Evolutionary conservation across 1,140 invertebrate genomes (phyloP).

Genomic region (Globodera ellingtonae): DNA sequence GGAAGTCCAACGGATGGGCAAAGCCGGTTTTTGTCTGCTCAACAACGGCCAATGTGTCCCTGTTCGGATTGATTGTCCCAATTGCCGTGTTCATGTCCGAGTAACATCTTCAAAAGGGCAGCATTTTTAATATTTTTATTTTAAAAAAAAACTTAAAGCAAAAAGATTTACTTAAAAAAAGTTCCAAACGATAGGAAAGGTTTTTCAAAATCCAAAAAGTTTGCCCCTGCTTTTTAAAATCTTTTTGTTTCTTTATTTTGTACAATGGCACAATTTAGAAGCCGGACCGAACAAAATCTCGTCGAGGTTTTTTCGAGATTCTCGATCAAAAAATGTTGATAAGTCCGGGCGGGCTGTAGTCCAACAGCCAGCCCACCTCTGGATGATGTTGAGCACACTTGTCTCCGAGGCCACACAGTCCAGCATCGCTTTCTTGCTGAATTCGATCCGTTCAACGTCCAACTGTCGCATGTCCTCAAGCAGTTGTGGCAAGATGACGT

Average conservation of each 20-base stretch:
- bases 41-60: conserved; percentile 56
- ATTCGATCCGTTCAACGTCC: conserved; percentile 56
- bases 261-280: too few species aligned
- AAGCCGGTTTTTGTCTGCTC: conserved; percentile 60
- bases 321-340: too few species aligned
- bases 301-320: too few species aligned
- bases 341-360: neutral
- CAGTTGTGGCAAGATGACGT: conserved; percentile 50
- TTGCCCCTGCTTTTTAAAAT: neutral
- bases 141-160: too few species aligned
- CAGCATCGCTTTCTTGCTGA: conserved; percentile 52
- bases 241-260: too few species aligned
- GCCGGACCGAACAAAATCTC: too few species aligned
- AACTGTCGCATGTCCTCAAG: conserved; percentile 54
- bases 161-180: too few species aligned
- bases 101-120: conserved; percentile 54
- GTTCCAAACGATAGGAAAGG: too few species aligned
- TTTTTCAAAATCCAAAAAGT: neutral
- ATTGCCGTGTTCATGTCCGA: conserved; percentile 57
- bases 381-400: conserved; percentile 48
- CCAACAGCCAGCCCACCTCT: conserved; percentile 37
- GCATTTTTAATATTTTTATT: conserved; percentile 14
- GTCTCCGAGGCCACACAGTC: conserved; percentile 54
- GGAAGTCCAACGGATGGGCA: conserved; percentile 43
- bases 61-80: conserved; percentile 49